phyloP scores from a whole-genome alignment of 2,888 invertebrate species.

The Mesopsocus fuscifrons region DNA sequence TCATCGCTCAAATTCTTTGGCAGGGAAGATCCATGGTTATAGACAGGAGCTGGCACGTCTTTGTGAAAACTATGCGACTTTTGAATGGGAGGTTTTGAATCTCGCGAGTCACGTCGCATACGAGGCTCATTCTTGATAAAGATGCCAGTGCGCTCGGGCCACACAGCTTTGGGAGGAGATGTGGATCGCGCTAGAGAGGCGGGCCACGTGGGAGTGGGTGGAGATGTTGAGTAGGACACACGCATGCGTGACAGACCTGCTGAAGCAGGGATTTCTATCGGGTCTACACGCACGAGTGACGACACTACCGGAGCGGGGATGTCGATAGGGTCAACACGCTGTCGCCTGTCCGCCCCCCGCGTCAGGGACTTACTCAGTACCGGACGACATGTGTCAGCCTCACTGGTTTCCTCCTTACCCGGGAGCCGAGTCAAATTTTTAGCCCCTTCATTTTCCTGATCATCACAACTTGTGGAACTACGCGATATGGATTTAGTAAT shows the following conservation, averaged over 20 bases:
- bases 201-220: conserved; percentile 27
- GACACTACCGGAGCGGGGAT: conserved; percentile 25
- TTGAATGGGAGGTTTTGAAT: conserved; percentile 27
- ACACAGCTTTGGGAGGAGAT: conserved; percentile 1
- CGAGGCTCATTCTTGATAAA: conserved; percentile 10
- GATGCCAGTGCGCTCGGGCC: conserved; percentile 8
- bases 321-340: conserved; percentile 35
- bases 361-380: background rate
- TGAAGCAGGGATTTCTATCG: too few species aligned
- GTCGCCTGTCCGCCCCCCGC: conserved; percentile 25
- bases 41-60: conserved; percentile 12
- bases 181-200: conserved; percentile 3
- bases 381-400: background rate
- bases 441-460: background rate
- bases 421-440: too few species aligned
- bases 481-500: background rate
- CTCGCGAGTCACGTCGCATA: conserved; percentile 11
- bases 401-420: background rate
- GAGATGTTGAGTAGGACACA: conserved; percentile 25
- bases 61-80: conserved; percentile 51
- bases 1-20: background rate
- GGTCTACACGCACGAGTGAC: conserved; percentile 21
- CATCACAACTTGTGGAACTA: background rate
- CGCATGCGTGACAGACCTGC: conserved; percentile 24
- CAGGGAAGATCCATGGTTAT: background rate